phyloP scores from a whole-genome alignment of 2,888 invertebrate species.

The Ischnus inquisitorius region DNA sequence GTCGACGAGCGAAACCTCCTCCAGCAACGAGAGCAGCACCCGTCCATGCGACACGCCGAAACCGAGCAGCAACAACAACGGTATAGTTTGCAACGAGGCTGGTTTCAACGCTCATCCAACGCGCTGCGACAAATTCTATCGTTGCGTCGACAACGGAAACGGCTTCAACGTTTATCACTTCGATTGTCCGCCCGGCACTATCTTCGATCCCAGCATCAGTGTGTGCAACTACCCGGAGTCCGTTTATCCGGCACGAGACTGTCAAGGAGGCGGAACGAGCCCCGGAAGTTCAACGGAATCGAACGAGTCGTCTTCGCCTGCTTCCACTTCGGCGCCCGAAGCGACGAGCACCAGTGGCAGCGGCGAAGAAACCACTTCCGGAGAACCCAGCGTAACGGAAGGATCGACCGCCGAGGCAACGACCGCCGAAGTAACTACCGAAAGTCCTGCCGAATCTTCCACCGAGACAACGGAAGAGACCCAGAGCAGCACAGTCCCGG shows the following conservation, averaged over 20 bases:
- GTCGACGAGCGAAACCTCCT: slow-evolving; percentile 45
- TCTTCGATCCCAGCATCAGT: slow-evolving; percentile 90
- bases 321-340: slow-evolving; percentile 19
- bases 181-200: slow-evolving; percentile 90
- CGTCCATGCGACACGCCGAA: slow-evolving; percentile 68
- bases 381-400: slow-evolving; percentile 43
- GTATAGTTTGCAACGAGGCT: slow-evolving; percentile 86
- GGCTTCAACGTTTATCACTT: slow-evolving; percentile 89
- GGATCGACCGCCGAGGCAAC: slow-evolving; percentile 60
- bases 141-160: slow-evolving; percentile 89
- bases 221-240: slow-evolving; percentile 90
- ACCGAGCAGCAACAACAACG: slow-evolving; percentile 74
- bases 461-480: slow-evolving; percentile 56
- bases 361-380: slow-evolving; percentile 41
- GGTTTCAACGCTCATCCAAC: slow-evolving; percentile 89
- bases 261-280: slow-evolving; percentile 59
- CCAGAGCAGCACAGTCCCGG: slow-evolving; percentile 66
- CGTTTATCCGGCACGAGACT: slow-evolving; percentile 87
- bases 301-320: slow-evolving; percentile 29
- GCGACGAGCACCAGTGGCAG: slow-evolving; percentile 29
- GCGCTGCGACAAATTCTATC: slow-evolving; percentile 89
- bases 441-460: slow-evolving; percentile 58
- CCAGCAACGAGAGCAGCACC: slow-evolving; percentile 51
- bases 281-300: neutral
- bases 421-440: slow-evolving; percentile 64